phyloP scores from a whole-genome alignment of 2,113 vertebrate genomes.

The Rhinolophus sinicus region DNA sequence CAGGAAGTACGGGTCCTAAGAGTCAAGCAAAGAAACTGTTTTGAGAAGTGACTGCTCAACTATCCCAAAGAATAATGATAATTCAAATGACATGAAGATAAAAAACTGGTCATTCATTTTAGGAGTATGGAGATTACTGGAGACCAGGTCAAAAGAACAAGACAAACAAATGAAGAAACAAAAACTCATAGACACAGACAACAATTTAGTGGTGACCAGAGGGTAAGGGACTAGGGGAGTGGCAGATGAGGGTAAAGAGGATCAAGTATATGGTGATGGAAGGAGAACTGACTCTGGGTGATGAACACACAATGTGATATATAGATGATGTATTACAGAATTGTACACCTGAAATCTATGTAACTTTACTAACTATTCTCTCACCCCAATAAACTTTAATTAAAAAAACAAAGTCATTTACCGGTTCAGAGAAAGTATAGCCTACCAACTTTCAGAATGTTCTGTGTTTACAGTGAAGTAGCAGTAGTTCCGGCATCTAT shows the following conservation, averaged over 20 bases:
- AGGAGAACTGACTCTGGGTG: too few species aligned
- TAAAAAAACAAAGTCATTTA: background rate
- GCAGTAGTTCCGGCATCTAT: background rate
- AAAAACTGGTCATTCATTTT: background rate
- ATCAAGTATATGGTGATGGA: too few species aligned
- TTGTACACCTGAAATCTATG: too few species aligned
- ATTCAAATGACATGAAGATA: background rate
- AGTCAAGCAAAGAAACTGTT: background rate
- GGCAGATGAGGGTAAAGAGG: too few species aligned
- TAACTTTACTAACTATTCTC: too few species aligned
- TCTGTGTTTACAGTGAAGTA: background rate
- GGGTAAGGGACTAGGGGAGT: too few species aligned
- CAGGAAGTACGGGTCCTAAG: background rate
- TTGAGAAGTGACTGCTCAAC: background rate
- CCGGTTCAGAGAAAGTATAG: background rate
- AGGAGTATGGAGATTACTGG: background rate
- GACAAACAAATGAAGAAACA: too few species aligned
- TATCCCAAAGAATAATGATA: background rate
- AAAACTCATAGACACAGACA: too few species aligned
- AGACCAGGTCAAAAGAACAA: background rate
- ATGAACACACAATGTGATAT: too few species aligned
- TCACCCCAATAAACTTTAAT: too few species aligned
- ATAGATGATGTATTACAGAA: too few species aligned
- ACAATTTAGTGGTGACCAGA: too few species aligned
- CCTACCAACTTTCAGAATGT: background rate